Conservation (phyloP, 2,797 vertebrate genomes). For the Amniataba percoides region DNA sequence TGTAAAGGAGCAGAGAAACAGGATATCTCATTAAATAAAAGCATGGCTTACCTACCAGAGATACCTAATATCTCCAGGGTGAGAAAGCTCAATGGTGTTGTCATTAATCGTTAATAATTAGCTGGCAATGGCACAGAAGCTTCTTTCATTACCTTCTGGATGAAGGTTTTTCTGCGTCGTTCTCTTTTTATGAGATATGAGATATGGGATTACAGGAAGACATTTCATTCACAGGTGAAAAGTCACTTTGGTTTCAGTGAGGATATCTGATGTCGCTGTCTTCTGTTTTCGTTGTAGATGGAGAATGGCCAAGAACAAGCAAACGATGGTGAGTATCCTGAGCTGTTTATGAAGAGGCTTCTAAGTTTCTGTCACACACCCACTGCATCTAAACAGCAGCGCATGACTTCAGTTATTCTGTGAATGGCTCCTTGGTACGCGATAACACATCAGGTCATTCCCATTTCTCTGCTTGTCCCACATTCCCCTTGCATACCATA, state of each 20-base stretch:
- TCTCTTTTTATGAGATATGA: neutral
- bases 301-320: slow-evolving; percentile 79
- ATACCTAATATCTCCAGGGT: too few relatives aligned
- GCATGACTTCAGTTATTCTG: slow-evolving; percentile 73
- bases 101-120: neutral
- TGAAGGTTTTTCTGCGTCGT: too few relatives aligned
- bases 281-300: slow-evolving; percentile 72
- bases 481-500: slow-evolving; percentile 15
- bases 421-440: slow-evolving; percentile 46
- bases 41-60: neutral
- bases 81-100: too few relatives aligned
- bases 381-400: slow-evolving; percentile 57
- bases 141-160: neutral
- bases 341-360: slow-evolving; percentile 28
- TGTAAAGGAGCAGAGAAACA: slow-evolving; percentile 17
- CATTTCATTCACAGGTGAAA: neutral
- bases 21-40: slow-evolving; percentile 4
- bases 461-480: slow-evolving; percentile 34
- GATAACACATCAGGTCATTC: slow-evolving; percentile 49
- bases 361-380: slow-evolving; percentile 30
- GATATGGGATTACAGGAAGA: neutral
- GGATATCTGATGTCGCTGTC: slow-evolving; percentile 33
- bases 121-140: neutral
- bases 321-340: slow-evolving; percentile 78
- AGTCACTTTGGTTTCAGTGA: neutral